These are phyloP conservation scores for Aurelia aurita DNA, from an alignment of 30 jellyfish, hydroid and myxozoan species.

Conservation along the genomic window DNA sequence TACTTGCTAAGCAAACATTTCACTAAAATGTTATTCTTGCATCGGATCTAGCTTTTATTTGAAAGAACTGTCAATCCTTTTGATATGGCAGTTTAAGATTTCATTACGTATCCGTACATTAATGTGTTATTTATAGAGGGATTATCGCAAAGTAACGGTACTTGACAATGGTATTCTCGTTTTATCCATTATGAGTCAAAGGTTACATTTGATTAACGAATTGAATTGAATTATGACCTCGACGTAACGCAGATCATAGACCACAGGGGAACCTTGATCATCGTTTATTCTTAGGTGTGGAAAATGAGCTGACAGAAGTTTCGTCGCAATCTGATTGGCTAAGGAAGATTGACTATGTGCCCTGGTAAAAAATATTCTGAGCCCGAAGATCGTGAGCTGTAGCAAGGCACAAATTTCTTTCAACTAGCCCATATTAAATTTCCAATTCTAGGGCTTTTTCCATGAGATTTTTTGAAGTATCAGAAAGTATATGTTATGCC, in stretches of 20 bases:
- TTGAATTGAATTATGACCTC: conserved; percentile 8
- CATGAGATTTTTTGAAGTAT: too few species aligned
- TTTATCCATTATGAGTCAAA: neutral
- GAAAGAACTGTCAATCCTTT: neutral
- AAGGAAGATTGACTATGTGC: too few species aligned
- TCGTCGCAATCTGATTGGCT: too few species aligned
- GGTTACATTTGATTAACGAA: neutral
- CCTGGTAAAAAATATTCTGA: too few species aligned
- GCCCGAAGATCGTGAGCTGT: too few species aligned
- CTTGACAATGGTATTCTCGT: conserved; percentile 20
- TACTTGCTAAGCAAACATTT: conserved; percentile 17
- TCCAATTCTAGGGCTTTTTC: too few species aligned
- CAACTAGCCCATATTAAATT: too few species aligned
- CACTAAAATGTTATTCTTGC: neutral
- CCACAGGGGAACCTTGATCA: neutral
- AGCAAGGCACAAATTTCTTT: too few species aligned
- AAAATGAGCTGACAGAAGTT: too few species aligned
- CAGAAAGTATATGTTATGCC: too few species aligned
- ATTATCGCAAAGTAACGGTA: conserved; percentile 12
- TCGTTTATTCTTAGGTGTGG: too few species aligned
- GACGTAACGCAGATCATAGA: neutral
- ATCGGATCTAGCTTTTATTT: neutral
- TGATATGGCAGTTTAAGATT: neutral
- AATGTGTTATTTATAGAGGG: neutral
- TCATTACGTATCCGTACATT: neutral